A percentile compares a stretch with the other conserved stretches of the same genome.
These are phyloP conservation scores for Pelusios castaneus DNA, from an alignment of 2,113 vertebrate species.

Conservation along the genomic window DNA sequence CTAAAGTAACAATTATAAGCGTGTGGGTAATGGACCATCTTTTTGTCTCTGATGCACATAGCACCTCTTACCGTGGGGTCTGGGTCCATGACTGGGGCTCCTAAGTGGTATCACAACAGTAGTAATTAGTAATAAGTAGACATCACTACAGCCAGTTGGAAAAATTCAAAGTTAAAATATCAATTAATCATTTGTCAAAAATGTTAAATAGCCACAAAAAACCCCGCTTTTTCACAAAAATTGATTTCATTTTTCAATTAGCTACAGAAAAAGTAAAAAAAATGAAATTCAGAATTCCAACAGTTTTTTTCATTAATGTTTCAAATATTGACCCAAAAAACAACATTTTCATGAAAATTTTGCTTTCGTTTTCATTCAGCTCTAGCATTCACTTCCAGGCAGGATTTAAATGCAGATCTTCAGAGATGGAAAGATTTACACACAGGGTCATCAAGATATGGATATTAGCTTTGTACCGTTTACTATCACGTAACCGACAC, in stretches of 20 bases:
- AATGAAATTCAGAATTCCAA: background rate
- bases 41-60: background rate
- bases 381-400: background rate
- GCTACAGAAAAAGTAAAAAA: background rate
- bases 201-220: background rate
- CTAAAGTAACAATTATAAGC: background rate
- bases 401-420: background rate
- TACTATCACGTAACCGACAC: constrained; percentile 19
- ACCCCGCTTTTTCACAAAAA: background rate
- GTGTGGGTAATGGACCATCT: background rate
- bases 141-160: background rate
- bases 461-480: constrained; percentile 6
- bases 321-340: background rate
- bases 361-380: background rate
- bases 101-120: constrained; percentile 20
- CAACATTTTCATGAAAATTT: background rate
- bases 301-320: background rate
- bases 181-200: background rate
- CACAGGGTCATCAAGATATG: constrained; percentile 6
- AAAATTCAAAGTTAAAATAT: background rate
- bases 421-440: constrained; percentile 4
- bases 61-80: background rate
- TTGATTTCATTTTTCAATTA: background rate
- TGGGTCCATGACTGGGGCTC: background rate
- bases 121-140: background rate